These are phyloP conservation scores for Oryzias curvinotus DNA, from an alignment of 2,113 vertebrate genomes.

Conservation along the genomic window DNA sequence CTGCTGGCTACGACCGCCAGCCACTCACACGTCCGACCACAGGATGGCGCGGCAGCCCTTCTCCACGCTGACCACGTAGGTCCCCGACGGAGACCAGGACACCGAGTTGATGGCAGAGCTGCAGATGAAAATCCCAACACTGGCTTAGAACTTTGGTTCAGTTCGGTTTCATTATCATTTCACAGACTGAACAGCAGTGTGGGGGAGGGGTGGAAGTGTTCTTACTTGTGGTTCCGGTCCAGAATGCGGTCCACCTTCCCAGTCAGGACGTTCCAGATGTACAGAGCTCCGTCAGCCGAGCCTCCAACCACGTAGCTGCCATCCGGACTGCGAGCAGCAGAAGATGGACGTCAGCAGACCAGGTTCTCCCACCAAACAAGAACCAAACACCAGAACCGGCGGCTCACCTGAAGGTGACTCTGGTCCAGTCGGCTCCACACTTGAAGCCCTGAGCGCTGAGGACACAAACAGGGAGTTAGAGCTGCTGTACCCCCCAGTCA, in stretches of 20 bases:
- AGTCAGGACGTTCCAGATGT: constrained; percentile 90
- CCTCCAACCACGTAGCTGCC: constrained; percentile 88
- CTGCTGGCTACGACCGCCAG: neutral
- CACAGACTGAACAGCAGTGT: neutral
- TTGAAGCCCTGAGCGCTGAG: constrained; percentile 92
- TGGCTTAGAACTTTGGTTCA: no score
- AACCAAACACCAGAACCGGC: neutral
- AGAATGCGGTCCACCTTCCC: constrained; percentile 88
- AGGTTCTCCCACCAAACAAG: neutral
- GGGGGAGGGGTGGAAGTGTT: rapidly evolving
- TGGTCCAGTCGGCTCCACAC: constrained; percentile 96
- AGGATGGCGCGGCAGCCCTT: constrained; percentile 91
- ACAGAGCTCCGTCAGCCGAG: constrained; percentile 89
- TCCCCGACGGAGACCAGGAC: constrained; percentile 89
- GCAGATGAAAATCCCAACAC: neutral
- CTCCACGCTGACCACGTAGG: constrained; percentile 90
- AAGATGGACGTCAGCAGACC: neutral
- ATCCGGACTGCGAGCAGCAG: constrained; percentile 81
- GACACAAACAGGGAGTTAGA: neutral
- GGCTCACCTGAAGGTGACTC: constrained; percentile 93
- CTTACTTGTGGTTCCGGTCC: constrained; percentile 90
- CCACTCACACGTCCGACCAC: constrained; percentile 89
- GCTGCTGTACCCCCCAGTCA: no score
- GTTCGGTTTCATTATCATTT: no score
- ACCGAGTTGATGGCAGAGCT: constrained; percentile 93